Evolutionary conservation across 2,888 invertebrate genomes (phyloP).

Genomic region (Acanthosepion lycidas): DNA sequence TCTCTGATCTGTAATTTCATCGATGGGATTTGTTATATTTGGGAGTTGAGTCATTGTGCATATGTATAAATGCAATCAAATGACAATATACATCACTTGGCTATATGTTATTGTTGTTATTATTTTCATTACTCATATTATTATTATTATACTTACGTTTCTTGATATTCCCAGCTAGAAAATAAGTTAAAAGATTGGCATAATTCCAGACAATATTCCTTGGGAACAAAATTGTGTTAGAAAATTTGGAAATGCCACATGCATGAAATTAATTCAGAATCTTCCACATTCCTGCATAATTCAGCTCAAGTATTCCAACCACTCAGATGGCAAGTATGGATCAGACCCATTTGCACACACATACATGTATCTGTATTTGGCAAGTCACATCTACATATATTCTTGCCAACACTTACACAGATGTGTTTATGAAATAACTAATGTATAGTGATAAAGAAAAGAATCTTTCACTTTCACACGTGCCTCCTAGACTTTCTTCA

Average conservation of each 20-base stretch:
- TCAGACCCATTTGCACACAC: neutral
- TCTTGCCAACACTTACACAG: no score
- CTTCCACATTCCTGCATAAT: slow-evolving; percentile 8
- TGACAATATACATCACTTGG: neutral
- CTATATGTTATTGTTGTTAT: neutral
- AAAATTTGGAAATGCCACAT: slow-evolving; percentile 8
- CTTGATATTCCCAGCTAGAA: slow-evolving; percentile 20
- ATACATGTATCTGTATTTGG: no score
- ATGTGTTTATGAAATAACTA: no score
- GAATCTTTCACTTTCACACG: no score
- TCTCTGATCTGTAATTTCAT: slow-evolving; percentile 33
- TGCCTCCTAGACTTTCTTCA: no score
- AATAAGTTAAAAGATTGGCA: slow-evolving; percentile 33
- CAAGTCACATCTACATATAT: neutral
- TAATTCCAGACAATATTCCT: neutral
- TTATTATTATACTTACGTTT: neutral
- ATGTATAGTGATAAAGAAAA: no score
- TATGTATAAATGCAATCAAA: slow-evolving; percentile 33
- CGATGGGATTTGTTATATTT: slow-evolving; percentile 33
- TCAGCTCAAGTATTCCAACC: neutral
- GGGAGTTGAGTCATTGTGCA: slow-evolving; percentile 33
- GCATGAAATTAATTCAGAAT: slow-evolving; percentile 33
- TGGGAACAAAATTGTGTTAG: slow-evolving; percentile 33
- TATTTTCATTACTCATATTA: neutral
- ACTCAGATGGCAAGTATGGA: neutral